Base-by-base conservation (phyloP, 2,797 vertebrate genomes). In the Lacerta viridis region DNA sequence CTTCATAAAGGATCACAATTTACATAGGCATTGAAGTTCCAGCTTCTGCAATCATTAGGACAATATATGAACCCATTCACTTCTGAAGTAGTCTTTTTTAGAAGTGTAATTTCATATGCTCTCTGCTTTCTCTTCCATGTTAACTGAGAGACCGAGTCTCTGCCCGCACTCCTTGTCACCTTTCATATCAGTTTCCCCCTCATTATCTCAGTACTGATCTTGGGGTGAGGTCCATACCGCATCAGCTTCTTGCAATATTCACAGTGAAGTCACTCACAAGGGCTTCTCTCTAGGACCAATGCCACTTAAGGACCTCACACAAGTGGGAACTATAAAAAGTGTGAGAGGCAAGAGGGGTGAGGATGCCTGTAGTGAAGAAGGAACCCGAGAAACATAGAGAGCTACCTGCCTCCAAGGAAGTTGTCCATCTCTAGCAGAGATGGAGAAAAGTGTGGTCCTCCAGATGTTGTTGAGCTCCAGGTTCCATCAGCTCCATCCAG, bases 1-100 rank as follows among this genome's bases (percentile, higher is more conserved):
- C 36, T 72, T 85, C 78, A 64, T 64, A 91, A 83, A 55, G 90
- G 59, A 93, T 86, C 80, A 39, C 2, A 4, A n/a, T n/a, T 43
- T 79, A 64, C 7, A 86, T n/a, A 74, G 4, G 76, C 9, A 68
- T 41, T 23, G 69, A 89, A 77, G 55, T 85, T 84, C 72, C 89
- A 87, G 1, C n/a, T 83, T 89, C 3, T 36, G 33, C 20, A 81
- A 79, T 80, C 7, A 64, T 4, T 78, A 18, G 10, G 88, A 80
- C 87, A 41, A 71, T 5, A 76, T 41, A 76, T 0, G 87, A 27
- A 80, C 9, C 50, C 36, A 27, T 55, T 72, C 1, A 85, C 20
- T 10, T 5, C 72, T 71, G 18, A 89, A 50, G 5, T 43, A 7
- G 7, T 61, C 76, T 77, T 80, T 7, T 69, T 18, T 0, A 39